Evolutionary conservation across 2,888 invertebrate genomes (phyloP).

Genomic region (Alentia gelatinosa): DNA sequence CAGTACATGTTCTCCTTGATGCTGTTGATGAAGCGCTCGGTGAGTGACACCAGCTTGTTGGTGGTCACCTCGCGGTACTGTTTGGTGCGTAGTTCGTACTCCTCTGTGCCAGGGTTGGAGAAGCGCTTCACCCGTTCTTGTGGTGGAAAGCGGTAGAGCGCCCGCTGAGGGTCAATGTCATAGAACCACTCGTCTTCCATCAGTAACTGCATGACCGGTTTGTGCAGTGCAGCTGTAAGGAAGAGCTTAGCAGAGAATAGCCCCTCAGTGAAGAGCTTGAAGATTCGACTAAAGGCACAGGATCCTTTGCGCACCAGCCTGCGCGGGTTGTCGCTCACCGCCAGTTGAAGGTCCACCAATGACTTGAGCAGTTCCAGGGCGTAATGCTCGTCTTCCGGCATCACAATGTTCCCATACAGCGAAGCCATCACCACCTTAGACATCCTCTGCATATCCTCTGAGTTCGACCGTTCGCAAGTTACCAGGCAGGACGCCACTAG

Average conservation of each 20-base stretch:
- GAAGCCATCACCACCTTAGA: slow-evolving; percentile 69
- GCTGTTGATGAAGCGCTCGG: slow-evolving; percentile 90
- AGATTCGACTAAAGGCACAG: slow-evolving; percentile 92
- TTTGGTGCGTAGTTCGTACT: slow-evolving; percentile 87
- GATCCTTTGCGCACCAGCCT: slow-evolving; percentile 89
- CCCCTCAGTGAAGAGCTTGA: slow-evolving; percentile 93
- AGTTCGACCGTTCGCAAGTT: slow-evolving; percentile 84
- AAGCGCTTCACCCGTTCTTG: slow-evolving; percentile 86
- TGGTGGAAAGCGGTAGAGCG: slow-evolving; percentile 85
- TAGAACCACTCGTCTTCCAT: slow-evolving; percentile 95
- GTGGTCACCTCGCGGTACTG: slow-evolving; percentile 87
- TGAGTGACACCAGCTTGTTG: slow-evolving; percentile 88
- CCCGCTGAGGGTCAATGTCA: slow-evolving; percentile 94
- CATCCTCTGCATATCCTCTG: slow-evolving; percentile 64
- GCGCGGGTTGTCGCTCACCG: slow-evolving; percentile 85
- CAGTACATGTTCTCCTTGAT: slow-evolving; percentile 92
- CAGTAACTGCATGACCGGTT: slow-evolving; percentile 93
- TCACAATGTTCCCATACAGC: slow-evolving; percentile 87
- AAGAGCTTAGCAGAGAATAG: slow-evolving; percentile 95
- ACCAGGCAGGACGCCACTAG: slow-evolving; percentile 87
- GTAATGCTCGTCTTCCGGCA: slow-evolving; percentile 87
- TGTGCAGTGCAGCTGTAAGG: slow-evolving; percentile 93
- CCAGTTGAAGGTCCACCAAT: slow-evolving; percentile 87
- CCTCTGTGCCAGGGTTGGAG: slow-evolving; percentile 88
- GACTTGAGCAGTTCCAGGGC: slow-evolving; percentile 77